Evolutionary conservation across 2,113 vertebrate genomes (phyloP), one percentile per base, ranked within the genome.

Genomic region (Anarhynchus alexandrinus): DNA sequence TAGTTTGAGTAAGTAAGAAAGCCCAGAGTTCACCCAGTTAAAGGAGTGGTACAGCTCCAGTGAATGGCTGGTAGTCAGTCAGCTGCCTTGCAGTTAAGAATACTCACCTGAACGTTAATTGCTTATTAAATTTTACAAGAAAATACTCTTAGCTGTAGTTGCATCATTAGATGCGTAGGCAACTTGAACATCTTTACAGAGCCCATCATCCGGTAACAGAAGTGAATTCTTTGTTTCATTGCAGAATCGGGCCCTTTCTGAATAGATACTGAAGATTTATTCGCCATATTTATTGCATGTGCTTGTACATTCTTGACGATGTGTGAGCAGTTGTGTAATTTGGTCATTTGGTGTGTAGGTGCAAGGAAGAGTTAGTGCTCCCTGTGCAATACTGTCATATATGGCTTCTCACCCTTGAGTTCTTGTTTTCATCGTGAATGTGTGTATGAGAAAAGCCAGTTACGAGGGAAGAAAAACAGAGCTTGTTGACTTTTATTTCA

Each of bases 61-160:
- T 38, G 43, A 38, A 29, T 18, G 45, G 55, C 36, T 55, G 30
- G n/a, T 82, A 58, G 36, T 94, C 61, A 51, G 65, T 88, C 61
- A 34, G 9, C 67, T 95, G 88, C 64, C 76, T 90, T 57, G 42
- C 5, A 12, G 71, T 88, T 92, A 83, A 51, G 79, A 83, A 47
- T 14, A 78, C 64, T 78, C 90, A 90, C 43, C 42, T 84, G 72
- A 81, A 83, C 73, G 72, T 70, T 86, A 82, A 88, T 84, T 81
- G 58, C 64, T 88, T 94, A 83, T 96, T 92, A 83, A 91, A 71
- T 79, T 79, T 65, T 86, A 79, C 80, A 95, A 71, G 86, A 26
- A 90, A 96, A 94, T 87, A 40, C 86, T 89, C 42, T 87, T 80
- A 73, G 25, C 58, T 80, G 0, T 8, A 82, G 54, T 45, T 52